Evolutionary conservation across 37 sponge, comb jelly and placozoan species (phyloP), one percentile per base, ranked within the genome.

Genomic region (Chondrilla cf. caribensis): DNA sequence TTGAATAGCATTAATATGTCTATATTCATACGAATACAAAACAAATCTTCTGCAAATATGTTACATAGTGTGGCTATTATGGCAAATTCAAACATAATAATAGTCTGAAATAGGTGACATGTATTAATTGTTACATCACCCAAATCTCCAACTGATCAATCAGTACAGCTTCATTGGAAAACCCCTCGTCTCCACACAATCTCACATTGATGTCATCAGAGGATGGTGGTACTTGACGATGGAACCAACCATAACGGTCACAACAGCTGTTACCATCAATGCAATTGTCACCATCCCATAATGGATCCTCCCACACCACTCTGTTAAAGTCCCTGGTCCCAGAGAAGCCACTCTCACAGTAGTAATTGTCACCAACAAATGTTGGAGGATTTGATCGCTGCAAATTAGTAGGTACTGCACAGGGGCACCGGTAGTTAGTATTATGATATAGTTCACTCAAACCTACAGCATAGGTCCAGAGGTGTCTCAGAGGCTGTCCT

Each of bases 221-320:
- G 29, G 64, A 29, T 28, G 29, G 25, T 11, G 6, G 25, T n/a
- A 62, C 7, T 29, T 62, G 25, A 29, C 64, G 25, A 62, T 62
- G 29, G 29, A 62, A 62, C 64, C 64, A 62, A 7, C 64, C 64
- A 62, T 62, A 62, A 62, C 29, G 25, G 11, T 47, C 51, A 62
- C 64, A 62, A 15, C 64, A 62, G 25, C 29, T n/a, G 29, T 62
- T 62, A 28, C 29, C 29, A 62, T 9, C 5, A 28, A 28, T n/a
- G 64, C 64, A 62, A 62, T n/a, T n/a, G 4, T 62, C 6, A 19
- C 64, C 64, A 28, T 62, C 64, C 64, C 64, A 62, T n/a, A 62
- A 62, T 5, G 22, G 18, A 62, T 62, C 64, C 7, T 62, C 29
- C 64, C 64, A 62, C 6, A 11, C 51, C 11, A 47, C 51, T 47